Percentiles rank a stretch among this genome's conserved stretches.
phyloP scores from a whole-genome alignment of 1,140 invertebrate species.

The Trinorchestia longiramus region DNA sequence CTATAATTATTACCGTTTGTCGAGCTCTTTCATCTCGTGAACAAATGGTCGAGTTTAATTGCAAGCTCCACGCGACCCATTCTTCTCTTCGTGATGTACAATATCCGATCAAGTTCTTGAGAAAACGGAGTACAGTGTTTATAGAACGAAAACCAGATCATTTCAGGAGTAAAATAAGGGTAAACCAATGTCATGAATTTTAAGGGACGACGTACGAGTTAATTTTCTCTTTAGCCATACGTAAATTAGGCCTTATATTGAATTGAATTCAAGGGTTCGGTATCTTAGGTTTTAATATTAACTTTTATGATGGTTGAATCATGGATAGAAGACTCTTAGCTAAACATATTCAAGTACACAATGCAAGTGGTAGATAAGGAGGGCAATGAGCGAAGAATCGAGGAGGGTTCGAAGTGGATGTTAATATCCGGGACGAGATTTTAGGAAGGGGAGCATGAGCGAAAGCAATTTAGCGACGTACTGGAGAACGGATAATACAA shows the following conservation, averaged over 20 bases:
- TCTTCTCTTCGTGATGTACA: background rate
- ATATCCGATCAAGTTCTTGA: background rate
- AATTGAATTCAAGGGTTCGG: background rate
- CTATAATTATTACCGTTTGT: background rate
- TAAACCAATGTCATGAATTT: background rate
- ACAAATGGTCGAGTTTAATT: background rate
- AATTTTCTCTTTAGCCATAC: background rate
- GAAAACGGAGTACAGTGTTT: background rate
- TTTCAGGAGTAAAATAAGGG: background rate
- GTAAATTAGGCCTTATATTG: too few species aligned
- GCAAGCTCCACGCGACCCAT: background rate
- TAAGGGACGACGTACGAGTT: background rate
- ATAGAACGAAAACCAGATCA: background rate
- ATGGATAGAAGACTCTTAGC: background rate
- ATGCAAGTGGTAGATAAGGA: background rate
- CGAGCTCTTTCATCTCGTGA: background rate
- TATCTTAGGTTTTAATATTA: background rate
- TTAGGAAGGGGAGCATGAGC: background rate
- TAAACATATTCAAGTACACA: background rate
- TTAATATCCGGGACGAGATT: background rate
- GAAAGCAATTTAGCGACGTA: background rate
- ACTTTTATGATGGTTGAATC: background rate
- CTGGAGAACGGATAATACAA: background rate
- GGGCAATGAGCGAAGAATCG: background rate
- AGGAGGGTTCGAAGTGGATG: background rate